Evolutionary conservation across 2,113 vertebrate genomes (phyloP).

Genomic region (Spea multiplicata): DNA sequence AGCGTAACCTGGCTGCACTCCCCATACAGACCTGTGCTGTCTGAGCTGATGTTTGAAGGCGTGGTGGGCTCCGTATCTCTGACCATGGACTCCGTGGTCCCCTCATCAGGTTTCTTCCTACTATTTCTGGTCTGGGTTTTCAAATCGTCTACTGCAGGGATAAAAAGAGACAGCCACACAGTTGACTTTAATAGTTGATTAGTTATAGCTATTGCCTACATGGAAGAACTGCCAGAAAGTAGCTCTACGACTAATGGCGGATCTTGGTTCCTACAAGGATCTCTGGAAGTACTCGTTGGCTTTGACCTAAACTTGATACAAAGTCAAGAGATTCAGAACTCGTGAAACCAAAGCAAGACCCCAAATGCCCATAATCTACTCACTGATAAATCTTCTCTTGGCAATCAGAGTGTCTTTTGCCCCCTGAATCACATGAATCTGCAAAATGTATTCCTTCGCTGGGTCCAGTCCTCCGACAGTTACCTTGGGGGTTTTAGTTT

Average conservation of each 20-base stretch:
- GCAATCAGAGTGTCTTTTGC: conserved; percentile 78
- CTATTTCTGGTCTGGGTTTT: conserved; percentile 56
- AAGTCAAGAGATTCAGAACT: no score
- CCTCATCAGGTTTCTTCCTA: conserved; percentile 37
- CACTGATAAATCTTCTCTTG: conserved; percentile 87
- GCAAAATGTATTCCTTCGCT: conserved; percentile 79
- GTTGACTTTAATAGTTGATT: no score
- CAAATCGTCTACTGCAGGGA: conserved; percentile 59
- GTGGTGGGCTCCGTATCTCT: conserved; percentile 3
- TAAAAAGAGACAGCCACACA: background rate
- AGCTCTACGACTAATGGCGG: no score
- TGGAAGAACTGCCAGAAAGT: no score
- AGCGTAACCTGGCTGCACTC: background rate
- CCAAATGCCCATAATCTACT: conserved; percentile 56
- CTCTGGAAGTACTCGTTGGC: no score
- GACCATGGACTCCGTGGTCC: background rate
- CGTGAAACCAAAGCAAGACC: background rate
- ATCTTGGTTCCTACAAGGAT: no score
- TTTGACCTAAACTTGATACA: no score
- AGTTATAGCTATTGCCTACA: no score
- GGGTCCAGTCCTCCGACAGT: conserved; percentile 86
- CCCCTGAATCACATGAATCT: conserved; percentile 79
- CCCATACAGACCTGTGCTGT: conserved; percentile 47
- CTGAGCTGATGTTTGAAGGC: background rate
- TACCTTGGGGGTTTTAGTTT: conserved; percentile 81